phyloP scores from a whole-genome alignment of 2,797 vertebrate species.

The Darevskia nairensis region DNA sequence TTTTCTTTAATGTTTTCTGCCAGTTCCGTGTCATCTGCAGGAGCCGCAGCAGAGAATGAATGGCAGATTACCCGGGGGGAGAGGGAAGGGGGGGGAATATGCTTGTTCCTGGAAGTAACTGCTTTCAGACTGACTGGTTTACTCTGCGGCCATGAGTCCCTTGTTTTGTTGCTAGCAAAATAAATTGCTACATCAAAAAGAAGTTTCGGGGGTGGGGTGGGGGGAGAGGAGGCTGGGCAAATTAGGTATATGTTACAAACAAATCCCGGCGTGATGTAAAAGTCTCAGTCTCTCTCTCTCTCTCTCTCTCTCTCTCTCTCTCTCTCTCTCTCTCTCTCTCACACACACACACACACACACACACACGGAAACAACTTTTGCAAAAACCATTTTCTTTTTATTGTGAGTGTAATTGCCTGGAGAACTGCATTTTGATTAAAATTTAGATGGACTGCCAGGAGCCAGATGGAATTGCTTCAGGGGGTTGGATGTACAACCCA shows the following conservation, averaged over 20 bases:
- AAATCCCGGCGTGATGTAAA: background rate
- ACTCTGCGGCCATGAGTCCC: background rate
- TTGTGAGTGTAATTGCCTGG: background rate
- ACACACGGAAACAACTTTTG: background rate
- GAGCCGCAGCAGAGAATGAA: conserved; percentile 2
- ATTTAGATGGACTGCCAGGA: background rate
- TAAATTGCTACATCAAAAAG: conserved; percentile 2
- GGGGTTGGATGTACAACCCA: no score
- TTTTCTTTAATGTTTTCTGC: conserved; percentile 15
- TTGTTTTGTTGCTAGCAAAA: background rate
- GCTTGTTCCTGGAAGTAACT: background rate
- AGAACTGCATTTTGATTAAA: background rate
- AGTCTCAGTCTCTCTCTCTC: background rate
- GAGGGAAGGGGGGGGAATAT: background rate
- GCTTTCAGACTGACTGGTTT: background rate
- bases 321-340: no score
- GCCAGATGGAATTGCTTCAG: background rate
- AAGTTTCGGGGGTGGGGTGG: no score
- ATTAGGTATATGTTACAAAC: background rate
- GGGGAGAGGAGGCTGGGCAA: background rate
- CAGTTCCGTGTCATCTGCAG: background rate
- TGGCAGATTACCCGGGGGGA: background rate
- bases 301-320: background rate
- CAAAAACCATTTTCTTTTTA: background rate
- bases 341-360: no score